Evolutionary conservation across 1,140 invertebrate genomes (phyloP).

Genomic region (Saxidomus purpurata): DNA sequence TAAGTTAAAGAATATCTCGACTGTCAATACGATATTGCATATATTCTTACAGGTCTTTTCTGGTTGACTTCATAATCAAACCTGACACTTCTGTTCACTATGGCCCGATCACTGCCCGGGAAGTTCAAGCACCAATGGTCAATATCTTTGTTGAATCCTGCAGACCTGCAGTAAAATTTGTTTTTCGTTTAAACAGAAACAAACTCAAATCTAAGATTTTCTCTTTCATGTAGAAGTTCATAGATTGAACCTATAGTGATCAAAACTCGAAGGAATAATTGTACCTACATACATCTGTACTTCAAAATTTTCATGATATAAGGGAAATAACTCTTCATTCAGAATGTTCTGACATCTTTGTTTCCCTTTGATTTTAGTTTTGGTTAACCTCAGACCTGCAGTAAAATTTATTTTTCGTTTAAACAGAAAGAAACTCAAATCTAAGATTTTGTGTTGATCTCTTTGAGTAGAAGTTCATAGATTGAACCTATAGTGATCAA

Average conservation of each 20-base stretch:
- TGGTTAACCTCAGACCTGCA: conserved; percentile 87
- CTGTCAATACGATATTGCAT: no score
- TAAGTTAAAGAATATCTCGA: no score
- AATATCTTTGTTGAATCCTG: conserved; percentile 89
- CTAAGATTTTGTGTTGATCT: background rate
- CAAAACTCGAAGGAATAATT: no score
- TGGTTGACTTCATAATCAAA: conserved; percentile 91
- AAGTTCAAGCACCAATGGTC: conserved; percentile 93
- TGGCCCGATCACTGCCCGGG: conserved; percentile 92
- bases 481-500: no score
- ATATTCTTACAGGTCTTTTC: conserved; percentile 88
- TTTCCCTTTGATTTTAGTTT: no score
- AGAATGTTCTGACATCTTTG: no score
- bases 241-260: background rate
- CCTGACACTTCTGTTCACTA: conserved; percentile 92
- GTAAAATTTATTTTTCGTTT: conserved; percentile 50
- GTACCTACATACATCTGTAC: no score
- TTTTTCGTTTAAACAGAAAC: background rate
- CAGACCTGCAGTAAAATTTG: conserved; percentile 86
- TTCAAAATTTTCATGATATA: no score
- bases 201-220: background rate
- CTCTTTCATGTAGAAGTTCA: background rate
- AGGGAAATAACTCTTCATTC: no score
- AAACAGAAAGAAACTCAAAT: background rate
- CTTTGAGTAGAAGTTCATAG: background rate